phyloP scores from a whole-genome alignment of 1,140 invertebrate genomes.

The Capitella teleta region DNA sequence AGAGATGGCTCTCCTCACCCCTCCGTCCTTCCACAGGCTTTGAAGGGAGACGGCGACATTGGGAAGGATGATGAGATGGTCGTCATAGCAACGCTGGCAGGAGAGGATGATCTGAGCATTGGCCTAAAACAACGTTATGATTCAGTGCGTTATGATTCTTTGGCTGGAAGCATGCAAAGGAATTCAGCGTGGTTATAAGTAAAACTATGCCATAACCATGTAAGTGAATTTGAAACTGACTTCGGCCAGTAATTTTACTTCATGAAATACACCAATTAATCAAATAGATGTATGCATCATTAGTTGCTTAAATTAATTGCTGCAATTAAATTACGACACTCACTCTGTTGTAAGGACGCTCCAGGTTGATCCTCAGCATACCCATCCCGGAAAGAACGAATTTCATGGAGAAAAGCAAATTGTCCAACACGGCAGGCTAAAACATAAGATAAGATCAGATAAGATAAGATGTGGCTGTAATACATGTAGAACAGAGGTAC shows the following conservation, averaged over 20 bases:
- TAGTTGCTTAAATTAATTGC: too few relatives aligned
- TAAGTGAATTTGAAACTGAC: too few relatives aligned
- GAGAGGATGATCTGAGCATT: conserved; percentile 40
- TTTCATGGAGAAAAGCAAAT: conserved; percentile 58
- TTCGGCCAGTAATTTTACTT: too few relatives aligned
- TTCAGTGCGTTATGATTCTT: too few relatives aligned
- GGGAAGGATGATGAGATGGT: conserved; percentile 30
- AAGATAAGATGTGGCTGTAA: background rate
- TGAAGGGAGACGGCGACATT: conserved; percentile 28
- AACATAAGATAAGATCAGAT: conserved; percentile 17
- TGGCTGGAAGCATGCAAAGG: too few relatives aligned
- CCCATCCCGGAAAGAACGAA: conserved; percentile 58
- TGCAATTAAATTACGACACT: conserved; percentile 13
- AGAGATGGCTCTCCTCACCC: conserved; percentile 52
- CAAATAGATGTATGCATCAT: too few relatives aligned
- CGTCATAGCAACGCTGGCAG: conserved; percentile 39
- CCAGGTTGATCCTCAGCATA: conserved; percentile 52
- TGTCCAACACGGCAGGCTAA: conserved; percentile 54
- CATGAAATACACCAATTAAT: too few relatives aligned
- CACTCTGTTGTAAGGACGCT: conserved; percentile 51
- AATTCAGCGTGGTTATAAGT: too few relatives aligned
- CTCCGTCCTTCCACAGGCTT: conserved; percentile 43
- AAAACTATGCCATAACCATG: too few relatives aligned
- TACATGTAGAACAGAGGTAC: background rate
- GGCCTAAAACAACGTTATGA: too few relatives aligned